Evolutionary conservation across 2,113 vertebrate genomes (phyloP).

Genomic region (Leptobrachium ailaonicum): DNA sequence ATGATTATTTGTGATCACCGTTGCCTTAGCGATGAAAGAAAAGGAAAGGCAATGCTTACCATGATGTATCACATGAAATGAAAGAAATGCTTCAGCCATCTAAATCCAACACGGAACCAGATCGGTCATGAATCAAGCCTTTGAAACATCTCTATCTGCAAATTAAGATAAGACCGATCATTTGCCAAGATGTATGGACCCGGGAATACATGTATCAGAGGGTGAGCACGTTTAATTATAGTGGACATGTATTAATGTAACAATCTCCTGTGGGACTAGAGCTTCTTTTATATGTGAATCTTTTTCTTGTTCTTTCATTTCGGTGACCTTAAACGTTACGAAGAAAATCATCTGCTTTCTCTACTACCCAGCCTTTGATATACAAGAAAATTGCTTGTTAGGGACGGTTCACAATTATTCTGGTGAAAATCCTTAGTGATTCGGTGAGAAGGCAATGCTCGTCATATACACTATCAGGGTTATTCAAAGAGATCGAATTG

Average conservation of each 20-base stretch:
- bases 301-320: slow-evolving; percentile 10
- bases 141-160: slow-evolving; percentile 35
- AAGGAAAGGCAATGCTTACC: not conserved
- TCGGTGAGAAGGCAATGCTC: too few relatives aligned
- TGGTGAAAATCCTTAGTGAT: not conserved
- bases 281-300: slow-evolving; percentile 1
- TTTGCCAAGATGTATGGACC: slow-evolving; percentile 24
- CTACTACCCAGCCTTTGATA: not conserved
- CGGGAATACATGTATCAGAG: slow-evolving; percentile 29
- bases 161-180: slow-evolving; percentile 37
- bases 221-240: slow-evolving; percentile 40
- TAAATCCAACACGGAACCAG: not conserved
- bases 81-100: not conserved
- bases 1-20: too few relatives aligned
- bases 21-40: not conserved
- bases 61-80: not conserved
- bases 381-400: not conserved
- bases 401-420: not conserved
- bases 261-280: slow-evolving; percentile 21
- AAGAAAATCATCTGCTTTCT: slow-evolving; percentile 34
- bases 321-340: slow-evolving; percentile 19
- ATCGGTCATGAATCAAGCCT: slow-evolving; percentile 19
- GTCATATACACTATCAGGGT: too few relatives aligned
- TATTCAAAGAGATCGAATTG: too few relatives aligned
- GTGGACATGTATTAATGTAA: slow-evolving; percentile 43